A percentile compares a stretch with the other conserved stretches of the same genome.
Conservation (phyloP, 2,113 vertebrate genomes). For the Ramphastos sulfuratus region DNA sequence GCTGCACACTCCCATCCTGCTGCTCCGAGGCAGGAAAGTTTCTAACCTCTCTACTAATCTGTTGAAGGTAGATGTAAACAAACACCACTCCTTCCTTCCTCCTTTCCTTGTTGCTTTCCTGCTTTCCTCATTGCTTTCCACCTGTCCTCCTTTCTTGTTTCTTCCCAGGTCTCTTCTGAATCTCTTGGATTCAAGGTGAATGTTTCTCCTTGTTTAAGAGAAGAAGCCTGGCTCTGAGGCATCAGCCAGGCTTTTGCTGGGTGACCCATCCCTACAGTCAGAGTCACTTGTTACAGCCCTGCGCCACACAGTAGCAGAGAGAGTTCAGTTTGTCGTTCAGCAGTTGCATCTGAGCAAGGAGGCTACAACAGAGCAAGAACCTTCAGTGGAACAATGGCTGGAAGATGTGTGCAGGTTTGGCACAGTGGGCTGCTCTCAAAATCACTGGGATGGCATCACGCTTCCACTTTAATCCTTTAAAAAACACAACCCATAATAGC, state of each 20-base stretch:
- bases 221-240: not conserved
- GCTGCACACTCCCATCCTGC: accelerated
- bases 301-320: not conserved
- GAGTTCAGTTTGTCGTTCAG: not conserved
- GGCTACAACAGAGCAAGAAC: not conserved
- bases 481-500: not conserved
- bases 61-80: not conserved
- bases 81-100: not conserved
- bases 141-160: no score
- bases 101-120: no score
- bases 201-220: not conserved
- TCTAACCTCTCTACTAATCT: not conserved
- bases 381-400: not conserved
- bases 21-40: not conserved
- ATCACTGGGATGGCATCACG: not conserved
- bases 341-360: not conserved
- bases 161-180: not conserved
- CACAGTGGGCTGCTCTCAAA: not conserved
- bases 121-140: no score
- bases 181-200: not conserved
- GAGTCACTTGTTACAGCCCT: not conserved
- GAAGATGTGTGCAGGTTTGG: not conserved
- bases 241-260: not conserved
- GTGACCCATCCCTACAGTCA: not conserved
- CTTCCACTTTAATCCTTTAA: not conserved